These are phyloP conservation scores for Pachypanchax playfairii DNA, from an alignment of 2,113 vertebrate genomes.

Conservation along the genomic window DNA sequence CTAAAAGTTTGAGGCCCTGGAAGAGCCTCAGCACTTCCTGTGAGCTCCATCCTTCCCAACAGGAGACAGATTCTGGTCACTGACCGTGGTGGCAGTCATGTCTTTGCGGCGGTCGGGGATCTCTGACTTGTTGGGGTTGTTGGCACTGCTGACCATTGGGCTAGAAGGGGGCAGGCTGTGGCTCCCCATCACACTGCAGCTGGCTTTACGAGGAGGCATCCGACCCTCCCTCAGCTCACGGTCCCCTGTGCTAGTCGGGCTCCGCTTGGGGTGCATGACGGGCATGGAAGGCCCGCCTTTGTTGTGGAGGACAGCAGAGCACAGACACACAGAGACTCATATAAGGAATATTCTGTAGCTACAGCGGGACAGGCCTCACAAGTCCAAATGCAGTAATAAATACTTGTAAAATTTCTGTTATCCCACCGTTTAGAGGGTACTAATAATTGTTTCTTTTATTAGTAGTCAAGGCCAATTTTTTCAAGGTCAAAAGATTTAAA, in stretches of 20 bases:
- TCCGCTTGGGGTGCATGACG: conserved; percentile 90
- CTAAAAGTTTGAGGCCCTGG: neutral
- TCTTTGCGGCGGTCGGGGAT: conserved; percentile 93
- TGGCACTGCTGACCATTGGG: conserved; percentile 95
- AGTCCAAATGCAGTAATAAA: neutral
- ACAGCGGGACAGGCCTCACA: neutral
- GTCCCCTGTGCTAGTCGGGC: conserved; percentile 88
- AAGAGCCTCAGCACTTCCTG: neutral
- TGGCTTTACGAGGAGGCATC: conserved; percentile 86
- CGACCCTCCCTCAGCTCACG: conserved; percentile 88
- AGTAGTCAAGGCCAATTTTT: too few species aligned
- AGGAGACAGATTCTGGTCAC: conserved; percentile 9
- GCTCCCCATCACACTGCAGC: conserved; percentile 85
- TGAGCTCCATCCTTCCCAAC: neutral
- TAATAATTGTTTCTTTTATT: too few species aligned
- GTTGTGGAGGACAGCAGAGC: conserved; percentile 70
- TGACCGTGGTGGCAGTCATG: conserved; percentile 86
- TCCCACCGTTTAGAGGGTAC: neutral
- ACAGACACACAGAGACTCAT: conserved; percentile 64
- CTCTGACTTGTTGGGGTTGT: conserved; percentile 95
- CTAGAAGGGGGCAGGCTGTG: conserved; percentile 90
- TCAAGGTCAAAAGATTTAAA: too few species aligned
- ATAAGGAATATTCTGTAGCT: conserved; percentile 66
- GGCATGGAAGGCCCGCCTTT: conserved; percentile 89
- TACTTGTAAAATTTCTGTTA: neutral